A percentile compares a stretch with the other conserved stretches of the same genome.
These are phyloP conservation scores for Perca flavescens DNA, from an alignment of 2,113 vertebrate genomes.

Conservation along the genomic window DNA sequence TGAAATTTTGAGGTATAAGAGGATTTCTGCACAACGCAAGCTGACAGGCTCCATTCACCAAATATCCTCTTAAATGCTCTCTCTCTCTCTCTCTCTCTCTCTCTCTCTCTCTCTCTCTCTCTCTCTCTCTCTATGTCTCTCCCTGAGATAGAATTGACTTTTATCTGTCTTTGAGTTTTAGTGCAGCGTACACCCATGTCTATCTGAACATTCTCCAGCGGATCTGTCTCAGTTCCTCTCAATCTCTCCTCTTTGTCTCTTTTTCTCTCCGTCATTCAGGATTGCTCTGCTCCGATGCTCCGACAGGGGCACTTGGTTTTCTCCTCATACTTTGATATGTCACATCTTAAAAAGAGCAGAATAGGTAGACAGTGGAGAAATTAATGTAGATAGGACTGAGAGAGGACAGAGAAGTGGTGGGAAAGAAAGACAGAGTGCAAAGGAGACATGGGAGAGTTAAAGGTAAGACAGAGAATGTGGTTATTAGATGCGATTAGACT, in stretches of 20 bases:
- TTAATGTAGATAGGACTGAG: slow-evolving; percentile 24
- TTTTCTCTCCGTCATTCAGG: slow-evolving; percentile 57
- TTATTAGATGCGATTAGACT: slow-evolving; percentile 16
- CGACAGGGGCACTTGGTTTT: slow-evolving; percentile 49
- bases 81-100: slow-evolving; percentile 39
- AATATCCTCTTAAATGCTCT: slow-evolving; percentile 79
- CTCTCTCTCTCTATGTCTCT: slow-evolving; percentile 49
- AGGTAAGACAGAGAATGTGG: not conserved
- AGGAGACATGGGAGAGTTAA: not conserved
- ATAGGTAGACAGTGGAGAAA: not conserved
- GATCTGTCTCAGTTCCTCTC: slow-evolving; percentile 56
- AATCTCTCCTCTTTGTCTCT: slow-evolving; percentile 47
- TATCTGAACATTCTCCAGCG: slow-evolving; percentile 51
- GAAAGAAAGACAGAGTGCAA: not conserved
- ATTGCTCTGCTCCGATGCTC: slow-evolving; percentile 42
- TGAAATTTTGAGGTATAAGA: slow-evolving; percentile 86
- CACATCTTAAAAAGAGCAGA: slow-evolving; percentile 24
- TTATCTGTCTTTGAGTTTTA: slow-evolving; percentile 73
- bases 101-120: slow-evolving; percentile 49
- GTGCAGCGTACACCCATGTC: slow-evolving; percentile 65
- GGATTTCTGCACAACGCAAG: slow-evolving; percentile 79
- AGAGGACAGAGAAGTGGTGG: not conserved
- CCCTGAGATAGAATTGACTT: slow-evolving; percentile 69
- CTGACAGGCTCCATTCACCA: slow-evolving; percentile 81
- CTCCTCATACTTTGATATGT: slow-evolving; percentile 52